phyloP scores from a whole-genome alignment of 2,113 vertebrate genomes.

The Cryptotis parvus region DNA sequence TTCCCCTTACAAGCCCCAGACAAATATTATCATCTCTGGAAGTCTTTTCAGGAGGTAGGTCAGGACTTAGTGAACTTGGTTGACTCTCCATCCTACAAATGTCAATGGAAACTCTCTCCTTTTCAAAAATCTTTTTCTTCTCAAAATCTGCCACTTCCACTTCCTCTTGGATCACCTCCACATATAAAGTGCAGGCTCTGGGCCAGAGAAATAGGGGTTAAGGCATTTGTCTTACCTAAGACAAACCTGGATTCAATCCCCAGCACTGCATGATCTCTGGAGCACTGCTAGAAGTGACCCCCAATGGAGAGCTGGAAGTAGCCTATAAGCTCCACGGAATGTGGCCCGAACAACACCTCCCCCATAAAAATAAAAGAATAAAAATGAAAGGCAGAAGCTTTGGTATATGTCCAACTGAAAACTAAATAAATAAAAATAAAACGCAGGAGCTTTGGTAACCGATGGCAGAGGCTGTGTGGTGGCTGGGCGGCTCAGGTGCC shows the following conservation, averaged over 20 bases:
- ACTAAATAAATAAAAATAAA: background rate
- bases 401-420: no score
- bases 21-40: background rate
- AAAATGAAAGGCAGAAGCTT: background rate
- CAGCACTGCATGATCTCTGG: no score
- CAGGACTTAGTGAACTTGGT: background rate
- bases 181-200: background rate
- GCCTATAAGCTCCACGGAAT: no score
- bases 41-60: background rate
- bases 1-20: background rate
- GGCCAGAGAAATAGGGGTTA: no score
- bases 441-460: background rate
- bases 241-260: no score
- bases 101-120: background rate
- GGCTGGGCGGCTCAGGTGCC: no score
- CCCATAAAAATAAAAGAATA: no score
- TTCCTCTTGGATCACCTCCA: background rate
- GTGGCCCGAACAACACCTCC: no score
- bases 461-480: background rate
- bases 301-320: no score
- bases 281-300: no score
- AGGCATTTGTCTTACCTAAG: no score
- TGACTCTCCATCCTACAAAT: background rate
- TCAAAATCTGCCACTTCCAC: background rate
- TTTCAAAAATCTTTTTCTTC: constrained; percentile 13